Conservation (phyloP, 2,888 invertebrate genomes). For the Nasonovia ribisnigri region DNA sequence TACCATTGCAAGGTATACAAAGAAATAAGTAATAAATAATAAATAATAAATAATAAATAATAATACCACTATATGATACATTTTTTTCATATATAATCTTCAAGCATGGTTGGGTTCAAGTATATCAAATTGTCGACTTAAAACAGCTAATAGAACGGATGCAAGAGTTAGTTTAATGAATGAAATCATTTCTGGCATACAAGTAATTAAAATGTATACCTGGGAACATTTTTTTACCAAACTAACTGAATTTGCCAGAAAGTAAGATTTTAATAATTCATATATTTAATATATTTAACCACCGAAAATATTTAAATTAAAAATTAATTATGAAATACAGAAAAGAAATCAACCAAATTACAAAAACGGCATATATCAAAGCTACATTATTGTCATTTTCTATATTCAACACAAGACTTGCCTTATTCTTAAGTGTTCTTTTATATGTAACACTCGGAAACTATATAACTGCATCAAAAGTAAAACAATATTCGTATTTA, state of each 20-base stretch:
- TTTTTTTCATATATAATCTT: conserved; percentile 9
- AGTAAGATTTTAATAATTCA: conserved; percentile 72
- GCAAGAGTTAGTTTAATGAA: conserved; percentile 91
- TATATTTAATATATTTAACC: not conserved
- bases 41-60: not conserved
- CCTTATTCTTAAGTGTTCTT: conserved; percentile 82
- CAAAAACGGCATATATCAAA: conserved; percentile 78
- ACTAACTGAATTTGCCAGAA: conserved; percentile 79
- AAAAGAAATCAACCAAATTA: conserved; percentile 79
- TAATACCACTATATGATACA: not conserved
- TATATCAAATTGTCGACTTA: conserved; percentile 80
- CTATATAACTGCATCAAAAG: conserved; percentile 79
- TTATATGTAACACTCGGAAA: conserved; percentile 78
- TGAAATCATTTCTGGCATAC: conserved; percentile 88
- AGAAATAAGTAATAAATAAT: not conserved
- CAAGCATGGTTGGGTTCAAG: conserved; percentile 79
- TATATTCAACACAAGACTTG: conserved; percentile 84
- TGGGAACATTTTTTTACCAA: conserved; percentile 88
- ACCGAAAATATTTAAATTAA: conserved; percentile 69
- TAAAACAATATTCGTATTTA: conserved; percentile 69
- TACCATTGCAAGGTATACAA: conserved; percentile 79
- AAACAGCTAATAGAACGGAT: conserved; percentile 90
- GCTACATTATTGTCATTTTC: conserved; percentile 81
- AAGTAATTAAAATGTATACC: conserved; percentile 92
- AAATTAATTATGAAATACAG: conserved; percentile 70